Base-by-base conservation (phyloP, 2,888 invertebrate species). In the Lacanobia wlatinum region DNA sequence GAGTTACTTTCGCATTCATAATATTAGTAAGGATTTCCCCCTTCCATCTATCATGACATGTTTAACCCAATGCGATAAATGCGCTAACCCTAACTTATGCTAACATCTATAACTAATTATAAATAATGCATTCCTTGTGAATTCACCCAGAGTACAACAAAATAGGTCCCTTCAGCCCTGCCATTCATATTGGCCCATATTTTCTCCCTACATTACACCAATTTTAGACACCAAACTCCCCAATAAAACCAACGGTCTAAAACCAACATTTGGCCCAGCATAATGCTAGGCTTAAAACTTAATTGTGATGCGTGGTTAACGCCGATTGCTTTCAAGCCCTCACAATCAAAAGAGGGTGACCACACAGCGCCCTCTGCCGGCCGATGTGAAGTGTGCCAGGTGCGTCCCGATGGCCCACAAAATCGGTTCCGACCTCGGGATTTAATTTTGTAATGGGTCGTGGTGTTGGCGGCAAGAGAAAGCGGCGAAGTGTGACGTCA, bases 361-460 rank as follows among this genome's bases (percentile, higher is more conserved):
- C 83, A 46, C 82, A 78, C 68, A 73, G 80, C 73, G 83, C 70
- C 80, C 72, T 74, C 80, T 72, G 9, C 40, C 61, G 61, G 70
- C 65, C 59, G 78, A 79, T 76, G 79, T 71, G 75, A 78, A 78
- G 75, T 56, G 38, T 9, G 18, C 80, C 76, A 74, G 84, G 87
- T 77, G 86, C 62, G 82, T 73, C 76, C 82, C 81, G 82, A 85
- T 89, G 88, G 85, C 85, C 87, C 87, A 86, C 86, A 87, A 87
- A 90, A 89, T 89, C 86, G 87, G 82, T 67, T 83, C 83, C 80
- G 61, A 85, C 84, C 86, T 81, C 83, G 78, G 86, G 85, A 88
- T 89, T 90, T 87, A 87, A 89, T 88, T 89, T 86, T 87, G 86
- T 84, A 80, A 81, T 77, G 60, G 70, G 28, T 43, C 5, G 18